Evolutionary conservation across 2,888 invertebrate species (phyloP), one percentile per base, ranked within the genome.

Genomic region (Andricus quercusramuli): DNA sequence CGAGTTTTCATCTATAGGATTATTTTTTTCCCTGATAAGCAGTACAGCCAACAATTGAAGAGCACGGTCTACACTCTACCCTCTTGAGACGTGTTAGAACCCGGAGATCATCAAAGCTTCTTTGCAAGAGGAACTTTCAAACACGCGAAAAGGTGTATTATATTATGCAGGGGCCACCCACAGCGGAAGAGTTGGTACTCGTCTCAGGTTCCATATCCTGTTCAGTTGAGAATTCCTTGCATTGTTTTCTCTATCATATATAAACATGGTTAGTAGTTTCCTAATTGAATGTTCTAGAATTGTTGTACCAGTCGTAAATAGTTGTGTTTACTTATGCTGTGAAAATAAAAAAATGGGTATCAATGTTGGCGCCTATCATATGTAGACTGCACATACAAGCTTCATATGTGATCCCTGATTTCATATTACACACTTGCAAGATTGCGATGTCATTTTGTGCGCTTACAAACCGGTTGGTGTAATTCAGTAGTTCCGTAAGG

Each of bases 181-280:
- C 92, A 88, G 90, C 88, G 92, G 90, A 85, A 81, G 85, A 86
- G 81, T 85, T 83, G 86, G 81, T 85, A 83, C 85, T 84, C 86
- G 83, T 86, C 83, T 83, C 89, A 85, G 87, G 88, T 90, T 92
- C 90, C 92, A 90, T 90, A 91, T 92, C 92, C 92, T 92, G 92
- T 89, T 91, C 88, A 85, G 85, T 86, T 81, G 82, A 77, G 77
- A 65, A 68, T 70, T 79, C 25, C 70, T 51, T 80, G 85, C 80
- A 88, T 89, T 89, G 88, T 89, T 88, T 88, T 85, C 77, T 77
- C 74, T 25, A 74, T 70, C 51, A 56, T 70, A 29, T 56, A 51
- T 51, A 17, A 20, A 70, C 41, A 41, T 41, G 13, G 13, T 41
- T 47, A 47, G 51, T 20, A 51, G 32, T 56, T n/a, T 74, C 4